Conservation (phyloP, 1,140 invertebrate genomes). For the Rhynchophorus ferrugineus region DNA sequence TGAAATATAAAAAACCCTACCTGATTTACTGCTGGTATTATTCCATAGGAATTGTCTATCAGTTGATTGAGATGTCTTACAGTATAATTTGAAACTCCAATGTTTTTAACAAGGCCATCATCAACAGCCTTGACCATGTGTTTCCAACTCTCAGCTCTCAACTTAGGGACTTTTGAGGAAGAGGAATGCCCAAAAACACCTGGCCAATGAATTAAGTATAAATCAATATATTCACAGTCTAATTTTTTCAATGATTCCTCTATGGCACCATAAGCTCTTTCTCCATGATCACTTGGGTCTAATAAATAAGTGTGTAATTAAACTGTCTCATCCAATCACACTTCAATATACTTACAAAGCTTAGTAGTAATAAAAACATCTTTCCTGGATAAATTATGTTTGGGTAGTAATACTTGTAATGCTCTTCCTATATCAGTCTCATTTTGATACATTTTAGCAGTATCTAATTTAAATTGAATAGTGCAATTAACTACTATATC, state of each 20-base stretch:
- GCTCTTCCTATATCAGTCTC: constrained; percentile 59
- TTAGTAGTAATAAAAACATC: constrained; percentile 76
- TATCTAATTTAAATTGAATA: constrained; percentile 49
- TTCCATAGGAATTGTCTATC: constrained; percentile 46
- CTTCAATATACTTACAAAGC: constrained; percentile 49
- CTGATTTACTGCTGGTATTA: constrained; percentile 70
- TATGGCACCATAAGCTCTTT: constrained; percentile 50
- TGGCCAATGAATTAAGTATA: constrained; percentile 83
- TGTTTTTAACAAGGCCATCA: constrained; percentile 54
- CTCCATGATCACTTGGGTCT: constrained; percentile 66
- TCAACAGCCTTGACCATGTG: constrained; percentile 56
- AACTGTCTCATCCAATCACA: background rate
- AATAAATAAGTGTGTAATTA: constrained; percentile 1
- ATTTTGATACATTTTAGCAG: constrained; percentile 66
- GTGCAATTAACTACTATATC: no score
- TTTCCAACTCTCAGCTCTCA: constrained; percentile 55
- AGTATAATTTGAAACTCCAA: constrained; percentile 82
- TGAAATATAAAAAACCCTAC: constrained; percentile 42
- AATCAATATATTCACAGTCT: constrained; percentile 63
- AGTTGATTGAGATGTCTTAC: constrained; percentile 64
- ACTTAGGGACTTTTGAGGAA: constrained; percentile 3
- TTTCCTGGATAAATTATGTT: constrained; percentile 54
- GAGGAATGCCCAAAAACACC: constrained; percentile 43
- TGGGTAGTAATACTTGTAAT: constrained; percentile 52
- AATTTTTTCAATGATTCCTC: constrained; percentile 56